phyloP scores from a whole-genome alignment of 2,797 vertebrate species.

The Cygnus olor region DNA sequence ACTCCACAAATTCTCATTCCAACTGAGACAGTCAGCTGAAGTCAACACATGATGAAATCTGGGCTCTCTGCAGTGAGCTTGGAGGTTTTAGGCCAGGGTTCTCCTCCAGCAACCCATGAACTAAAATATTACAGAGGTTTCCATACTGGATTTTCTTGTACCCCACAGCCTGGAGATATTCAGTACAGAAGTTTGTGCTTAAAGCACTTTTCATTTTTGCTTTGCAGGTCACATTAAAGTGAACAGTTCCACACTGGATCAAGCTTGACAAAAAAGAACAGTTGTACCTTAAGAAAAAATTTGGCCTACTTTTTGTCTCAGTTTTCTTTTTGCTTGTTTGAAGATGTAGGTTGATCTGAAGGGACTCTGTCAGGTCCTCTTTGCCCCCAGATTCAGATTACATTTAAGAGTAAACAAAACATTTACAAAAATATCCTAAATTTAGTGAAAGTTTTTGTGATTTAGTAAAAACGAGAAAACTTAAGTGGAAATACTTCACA shows the following conservation, averaged over 20 bases:
- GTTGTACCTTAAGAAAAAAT: not conserved
- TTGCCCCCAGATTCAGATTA: not conserved
- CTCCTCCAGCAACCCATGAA: fast-evolving
- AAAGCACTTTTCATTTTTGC: not conserved
- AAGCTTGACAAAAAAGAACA: not conserved
- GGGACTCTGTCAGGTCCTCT: not conserved
- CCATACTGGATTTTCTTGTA: not conserved
- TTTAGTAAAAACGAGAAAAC: not conserved
- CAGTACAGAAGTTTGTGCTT: not conserved
- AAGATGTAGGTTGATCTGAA: not conserved
- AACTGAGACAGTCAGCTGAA: not conserved
- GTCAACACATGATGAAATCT: not conserved
- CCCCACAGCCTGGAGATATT: not conserved
- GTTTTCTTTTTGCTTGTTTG: not conserved
- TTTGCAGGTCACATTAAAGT: conserved; percentile 49
- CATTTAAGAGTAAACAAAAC: not conserved
- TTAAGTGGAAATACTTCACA: not conserved
- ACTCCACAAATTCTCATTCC: not conserved
- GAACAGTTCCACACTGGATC: not conserved
- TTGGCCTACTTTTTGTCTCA: conserved; percentile 31
- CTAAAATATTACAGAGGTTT: not conserved
- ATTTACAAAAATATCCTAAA: not conserved
- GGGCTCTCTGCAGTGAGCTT: not conserved
- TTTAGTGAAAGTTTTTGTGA: not conserved
- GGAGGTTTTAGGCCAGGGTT: not conserved